Percentiles rank a stretch among this genome's conserved stretches.
phyloP scores from a whole-genome alignment of 1,140 invertebrate genomes.

The Rhagoletis zephyria region DNA sequence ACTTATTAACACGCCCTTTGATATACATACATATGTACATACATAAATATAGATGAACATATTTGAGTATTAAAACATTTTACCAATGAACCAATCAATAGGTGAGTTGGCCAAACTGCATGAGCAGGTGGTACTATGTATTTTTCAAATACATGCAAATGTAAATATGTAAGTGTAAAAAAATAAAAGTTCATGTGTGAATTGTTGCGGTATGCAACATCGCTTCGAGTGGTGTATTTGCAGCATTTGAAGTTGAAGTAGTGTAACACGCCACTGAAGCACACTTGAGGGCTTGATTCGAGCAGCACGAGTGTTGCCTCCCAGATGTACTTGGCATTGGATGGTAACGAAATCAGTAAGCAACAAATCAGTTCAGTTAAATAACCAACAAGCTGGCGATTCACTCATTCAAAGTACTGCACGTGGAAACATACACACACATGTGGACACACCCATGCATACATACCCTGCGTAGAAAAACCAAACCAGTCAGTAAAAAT shows the following conservation, averaged over 20 bases:
- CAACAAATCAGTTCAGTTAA: not conserved
- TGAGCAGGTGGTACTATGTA: not conserved
- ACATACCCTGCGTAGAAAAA: too few relatives aligned
- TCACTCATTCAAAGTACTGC: not conserved
- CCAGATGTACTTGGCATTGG: slow-evolving; percentile 22
- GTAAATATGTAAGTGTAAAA: not conserved
- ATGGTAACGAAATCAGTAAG: not conserved
- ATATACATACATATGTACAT: too few relatives aligned
- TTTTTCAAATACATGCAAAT: not conserved
- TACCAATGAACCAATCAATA: not conserved
- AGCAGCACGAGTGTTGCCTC: slow-evolving; percentile 26
- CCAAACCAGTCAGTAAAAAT: too few relatives aligned
- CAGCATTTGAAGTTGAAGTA: slow-evolving; percentile 40
- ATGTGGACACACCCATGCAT: too few relatives aligned
- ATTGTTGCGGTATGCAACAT: slow-evolving; percentile 7
- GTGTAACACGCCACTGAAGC: slow-evolving; percentile 37
- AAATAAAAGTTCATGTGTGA: slow-evolving; percentile 8
- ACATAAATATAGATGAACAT: not conserved
- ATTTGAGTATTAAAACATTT: not conserved
- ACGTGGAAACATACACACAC: not conserved
- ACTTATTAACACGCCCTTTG: not conserved
- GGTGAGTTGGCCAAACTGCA: not conserved
- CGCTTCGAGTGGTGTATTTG: slow-evolving; percentile 25
- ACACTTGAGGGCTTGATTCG: slow-evolving; percentile 30
- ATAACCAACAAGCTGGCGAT: slow-evolving; percentile 10